A percentile compares a stretch with the other conserved stretches of the same genome.
Evolutionary conservation across 2,888 invertebrate species (phyloP).

Genomic region (Odontocolon sp.): DNA sequence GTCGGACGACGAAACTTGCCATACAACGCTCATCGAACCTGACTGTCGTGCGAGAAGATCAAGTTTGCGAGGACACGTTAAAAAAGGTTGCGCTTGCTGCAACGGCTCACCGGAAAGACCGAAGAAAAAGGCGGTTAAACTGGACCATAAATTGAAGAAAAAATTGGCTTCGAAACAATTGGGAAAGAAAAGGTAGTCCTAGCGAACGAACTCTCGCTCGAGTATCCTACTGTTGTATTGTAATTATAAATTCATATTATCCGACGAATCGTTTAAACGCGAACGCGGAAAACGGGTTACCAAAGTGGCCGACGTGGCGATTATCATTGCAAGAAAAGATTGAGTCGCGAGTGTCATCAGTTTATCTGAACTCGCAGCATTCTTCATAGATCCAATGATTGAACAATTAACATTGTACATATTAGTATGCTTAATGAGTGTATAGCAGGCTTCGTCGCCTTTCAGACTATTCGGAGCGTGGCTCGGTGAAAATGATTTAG

Average conservation of each 20-base stretch:
- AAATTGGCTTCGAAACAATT: slow-evolving; percentile 73
- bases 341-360: not conserved
- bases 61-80: slow-evolving; percentile 83
- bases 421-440: slow-evolving; percentile 64
- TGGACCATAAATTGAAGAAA: slow-evolving; percentile 76
- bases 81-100: slow-evolving; percentile 84
- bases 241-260: slow-evolving; percentile 41
- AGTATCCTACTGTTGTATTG: slow-evolving; percentile 42
- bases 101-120: slow-evolving; percentile 83
- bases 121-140: slow-evolving; percentile 80
- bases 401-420: slow-evolving; percentile 57
- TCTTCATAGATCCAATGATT: slow-evolving; percentile 30
- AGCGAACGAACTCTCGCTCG: slow-evolving; percentile 66
- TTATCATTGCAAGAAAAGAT: slow-evolving; percentile 45
- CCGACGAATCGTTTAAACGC: not conserved
- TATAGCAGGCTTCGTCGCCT: slow-evolving; percentile 61
- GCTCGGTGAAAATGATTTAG: slow-evolving; percentile 46
- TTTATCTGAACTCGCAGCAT: slow-evolving; percentile 3
- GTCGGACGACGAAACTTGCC: slow-evolving; percentile 75
- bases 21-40: slow-evolving; percentile 70
- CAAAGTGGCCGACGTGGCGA: slow-evolving; percentile 47
- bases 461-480: slow-evolving; percentile 41
- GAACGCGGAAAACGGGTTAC: slow-evolving; percentile 17
- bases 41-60: slow-evolving; percentile 77
- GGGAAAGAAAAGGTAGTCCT: slow-evolving; percentile 80